Evolutionary conservation across 35 echinoderm and acorn worm genomes (phyloP), one percentile per base, ranked within the genome.

Genomic region (Stichopus chloronotus): DNA sequence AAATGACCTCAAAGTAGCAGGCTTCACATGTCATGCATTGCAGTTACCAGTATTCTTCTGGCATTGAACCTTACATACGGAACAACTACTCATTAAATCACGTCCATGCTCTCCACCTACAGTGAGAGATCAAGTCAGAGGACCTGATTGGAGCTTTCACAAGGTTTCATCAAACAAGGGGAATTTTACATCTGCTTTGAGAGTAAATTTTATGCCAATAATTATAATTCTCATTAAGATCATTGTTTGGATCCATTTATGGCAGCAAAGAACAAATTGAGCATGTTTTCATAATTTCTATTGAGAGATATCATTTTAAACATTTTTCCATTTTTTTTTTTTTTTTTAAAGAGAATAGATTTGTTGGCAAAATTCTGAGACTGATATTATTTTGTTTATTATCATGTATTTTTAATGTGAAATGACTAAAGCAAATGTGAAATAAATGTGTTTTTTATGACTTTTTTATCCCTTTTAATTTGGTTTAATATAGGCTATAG

Each of bases 371-470:
- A 19, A 65, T 65, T 65, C 19, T 65, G 61, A 65, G 61, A 65
- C 61, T 14, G 61, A 65, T 65, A 65, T 65, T 65, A 14, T 65
- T 43, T 43, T 43, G 11, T 65, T 65, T 65, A 65, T 14, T 65
- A 79, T 83, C 55, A 52, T 83, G 80, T 83, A 56, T 83, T 83
- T 83, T 83, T 83, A 83, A 83, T n/a, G 80, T 83, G 80, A 83
- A 83, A 55, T 83, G 80, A 56, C 55, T 53, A 43, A 43, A 55
- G 8, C 43, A 83, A 83, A 53, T 83, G 80, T 83, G 80, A 83
- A 52, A 83, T 83, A 56, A 83, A 83, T 83, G 80, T 83, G 55
- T 56, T 78, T 83, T 83, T 83, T 55, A 83, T 55, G 80, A 83
- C 17, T 83, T 83, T 83, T 56, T 83, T 83, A 7, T n/a, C 61